Percentiles rank a stretch among this genome's conserved stretches.
Evolutionary conservation across 1,140 invertebrate genomes (phyloP).

Genomic region (Zaprionus tsacasi): DNA sequence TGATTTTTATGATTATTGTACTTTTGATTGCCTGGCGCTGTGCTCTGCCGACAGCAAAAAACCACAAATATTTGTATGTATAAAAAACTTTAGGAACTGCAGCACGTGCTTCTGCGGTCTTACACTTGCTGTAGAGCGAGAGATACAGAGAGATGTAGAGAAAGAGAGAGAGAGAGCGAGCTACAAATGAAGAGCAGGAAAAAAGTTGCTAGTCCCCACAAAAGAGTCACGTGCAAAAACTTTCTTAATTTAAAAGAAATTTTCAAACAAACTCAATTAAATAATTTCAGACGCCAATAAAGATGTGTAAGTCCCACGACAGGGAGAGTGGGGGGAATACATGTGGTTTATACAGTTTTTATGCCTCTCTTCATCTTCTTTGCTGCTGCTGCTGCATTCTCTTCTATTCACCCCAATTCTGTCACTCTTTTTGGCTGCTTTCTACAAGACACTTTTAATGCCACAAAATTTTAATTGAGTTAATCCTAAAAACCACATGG

Average conservation of each 20-base stretch:
- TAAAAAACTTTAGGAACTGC: constrained; percentile 58
- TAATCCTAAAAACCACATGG: constrained; percentile 74
- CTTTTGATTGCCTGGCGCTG: constrained; percentile 50
- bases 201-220: constrained; percentile 54
- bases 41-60: constrained; percentile 18
- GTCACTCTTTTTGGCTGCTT: constrained; percentile 36
- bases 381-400: not conserved
- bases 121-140: not conserved
- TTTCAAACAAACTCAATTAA: constrained; percentile 82
- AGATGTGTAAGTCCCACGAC: constrained; percentile 52
- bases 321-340: constrained; percentile 15
- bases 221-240: constrained; percentile 76
- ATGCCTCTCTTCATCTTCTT: constrained; percentile 6
- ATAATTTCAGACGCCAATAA: constrained; percentile 78
- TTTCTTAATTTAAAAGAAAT: constrained; percentile 83
- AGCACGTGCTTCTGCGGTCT: constrained; percentile 59
- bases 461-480: constrained; percentile 80
- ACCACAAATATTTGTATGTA: constrained; percentile 4
- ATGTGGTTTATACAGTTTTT: constrained; percentile 54
- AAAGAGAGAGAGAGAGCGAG: not conserved
- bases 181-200: constrained; percentile 5
- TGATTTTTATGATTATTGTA: constrained; percentile 66
- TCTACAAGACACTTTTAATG: constrained; percentile 66
- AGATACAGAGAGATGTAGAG: not conserved
- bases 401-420: not conserved